These are phyloP conservation scores for Apamea sordens DNA, from an alignment of 2,888 invertebrate species.

Conservation along the genomic window DNA sequence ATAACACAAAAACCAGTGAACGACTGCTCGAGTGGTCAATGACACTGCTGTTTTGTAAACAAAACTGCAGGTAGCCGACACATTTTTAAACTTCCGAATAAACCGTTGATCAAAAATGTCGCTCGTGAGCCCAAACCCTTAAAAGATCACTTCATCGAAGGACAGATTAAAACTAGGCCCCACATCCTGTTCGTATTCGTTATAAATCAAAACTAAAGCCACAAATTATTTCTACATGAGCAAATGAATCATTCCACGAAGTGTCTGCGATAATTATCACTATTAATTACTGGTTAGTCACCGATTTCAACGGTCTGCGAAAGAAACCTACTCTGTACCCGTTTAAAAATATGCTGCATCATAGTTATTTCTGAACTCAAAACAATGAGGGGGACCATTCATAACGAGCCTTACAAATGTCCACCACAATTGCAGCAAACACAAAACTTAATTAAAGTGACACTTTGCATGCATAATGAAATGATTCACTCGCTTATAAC, in stretches of 20 bases:
- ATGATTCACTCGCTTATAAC: conserved; percentile 82
- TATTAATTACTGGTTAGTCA: conserved; percentile 66
- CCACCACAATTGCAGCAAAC: conserved; percentile 83
- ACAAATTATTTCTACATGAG: conserved; percentile 50
- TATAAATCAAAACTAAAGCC: conserved; percentile 58
- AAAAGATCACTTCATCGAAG: conserved; percentile 27
- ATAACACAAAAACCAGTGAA: conserved; percentile 44
- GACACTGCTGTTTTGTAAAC: conserved; percentile 51
- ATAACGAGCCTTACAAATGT: conserved; percentile 82
- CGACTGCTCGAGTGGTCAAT: conserved; percentile 42
- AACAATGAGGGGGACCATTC: conserved; percentile 79
- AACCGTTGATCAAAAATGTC: conserved; percentile 23
- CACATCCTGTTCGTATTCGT: conserved; percentile 62
- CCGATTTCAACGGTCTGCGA: conserved; percentile 48
- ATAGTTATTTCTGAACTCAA: conserved; percentile 80
- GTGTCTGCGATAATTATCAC: conserved; percentile 66
- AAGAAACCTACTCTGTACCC: conserved; percentile 59
- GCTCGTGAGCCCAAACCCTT: conserved; percentile 25
- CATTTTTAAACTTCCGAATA: conserved; percentile 32
- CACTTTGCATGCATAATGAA: conserved; percentile 87
- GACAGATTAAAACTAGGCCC: conserved; percentile 36
- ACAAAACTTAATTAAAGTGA: conserved; percentile 89
- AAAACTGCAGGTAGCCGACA: conserved; percentile 45
- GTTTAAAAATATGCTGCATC: conserved; percentile 76
- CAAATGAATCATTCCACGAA: conserved; percentile 60